Evolutionary conservation across 2,113 vertebrate species (phyloP).

Genomic region (Campylomormyrus numenius): DNA sequence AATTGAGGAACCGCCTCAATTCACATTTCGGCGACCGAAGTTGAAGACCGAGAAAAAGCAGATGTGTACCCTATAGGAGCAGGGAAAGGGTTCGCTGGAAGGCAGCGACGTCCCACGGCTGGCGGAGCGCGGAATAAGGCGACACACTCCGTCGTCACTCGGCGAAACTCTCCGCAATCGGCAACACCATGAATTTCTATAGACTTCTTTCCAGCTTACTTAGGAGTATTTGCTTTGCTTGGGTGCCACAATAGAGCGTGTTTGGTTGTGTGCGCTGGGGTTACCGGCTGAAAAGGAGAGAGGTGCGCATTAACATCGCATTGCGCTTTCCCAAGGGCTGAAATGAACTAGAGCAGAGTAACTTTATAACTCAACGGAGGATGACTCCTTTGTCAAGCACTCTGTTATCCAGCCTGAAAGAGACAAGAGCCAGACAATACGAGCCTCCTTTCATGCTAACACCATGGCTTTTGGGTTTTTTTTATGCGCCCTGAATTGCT

Average conservation of each 20-base stretch:
- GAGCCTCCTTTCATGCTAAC: slow-evolving; percentile 51
- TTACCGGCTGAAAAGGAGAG: slow-evolving; percentile 60
- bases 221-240: slow-evolving; percentile 65
- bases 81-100: neutral
- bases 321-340: slow-evolving; percentile 64
- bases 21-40: slow-evolving; percentile 33
- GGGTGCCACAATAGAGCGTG: slow-evolving; percentile 54
- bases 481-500: slow-evolving; percentile 70
- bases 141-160: slow-evolving; percentile 55
- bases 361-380: slow-evolving; percentile 74
- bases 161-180: slow-evolving; percentile 58
- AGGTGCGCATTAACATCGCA: slow-evolving; percentile 72
- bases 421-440: slow-evolving; percentile 64
- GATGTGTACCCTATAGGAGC: neutral
- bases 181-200: slow-evolving; percentile 72
- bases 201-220: slow-evolving; percentile 62
- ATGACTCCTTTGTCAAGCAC: slow-evolving; percentile 61
- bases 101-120: neutral
- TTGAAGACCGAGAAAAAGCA: slow-evolving; percentile 42
- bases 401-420: slow-evolving; percentile 48
- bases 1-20: slow-evolving; percentile 63
- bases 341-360: slow-evolving; percentile 76
- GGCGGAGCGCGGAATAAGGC: slow-evolving; percentile 22
- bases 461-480: slow-evolving; percentile 58
- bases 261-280: slow-evolving; percentile 60